Evolutionary conservation across 2,888 invertebrate species (phyloP), one percentile per base, ranked within the genome.

Genomic region (Scaptomyza reducta): DNA sequence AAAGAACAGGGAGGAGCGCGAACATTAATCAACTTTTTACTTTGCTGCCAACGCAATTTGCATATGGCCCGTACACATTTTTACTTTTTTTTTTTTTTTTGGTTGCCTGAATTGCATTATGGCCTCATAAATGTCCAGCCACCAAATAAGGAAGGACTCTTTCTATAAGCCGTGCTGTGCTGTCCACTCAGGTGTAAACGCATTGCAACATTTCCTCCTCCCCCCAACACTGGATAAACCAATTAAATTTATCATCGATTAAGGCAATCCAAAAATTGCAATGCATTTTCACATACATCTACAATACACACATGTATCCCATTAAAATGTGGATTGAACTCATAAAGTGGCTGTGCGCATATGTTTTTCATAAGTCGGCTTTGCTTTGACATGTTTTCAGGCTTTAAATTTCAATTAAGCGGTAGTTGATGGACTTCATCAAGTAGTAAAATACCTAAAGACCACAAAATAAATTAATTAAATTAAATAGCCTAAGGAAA

Each of bases 21-120:
- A 27, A 70, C 83, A 78, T 78, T 78, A 75, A 82, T 83, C 79
- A 72, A 57, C 46, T 42, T 44, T 69, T 42, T 35, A 25, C 16
- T 38, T 41, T 47, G 41, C 40, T 64, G 49, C 42, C 62, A 6
- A 6, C 47, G 11, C 51, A 56, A 70, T 60, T 65, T 74, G 59
- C 46, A 53, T 51, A 42, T 46, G 58, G 58, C 50, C 25, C 29
- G 10, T 22, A 53, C n/a, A n/a, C n/a, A n/a, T n/a, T n/a, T n/a
- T n/a, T n/a, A n/a, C n/a, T n/a, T n/a, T n/a, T n/a, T n/a, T n/a
- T n/a, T n/a, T 9, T 38, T 38, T 38, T 54, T 58, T 58, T 58
- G 54, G 40, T 16, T 44, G 61, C 68, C 62, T 62, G 62, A 74
- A 59, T 72, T 62, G 68, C 74, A 74, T 56, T 58, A 62, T 74